Evolutionary conservation across 2,888 invertebrate genomes (phyloP), one percentile per base, ranked within the genome.

Genomic region (Leptinotarsa rubiginosa): DNA sequence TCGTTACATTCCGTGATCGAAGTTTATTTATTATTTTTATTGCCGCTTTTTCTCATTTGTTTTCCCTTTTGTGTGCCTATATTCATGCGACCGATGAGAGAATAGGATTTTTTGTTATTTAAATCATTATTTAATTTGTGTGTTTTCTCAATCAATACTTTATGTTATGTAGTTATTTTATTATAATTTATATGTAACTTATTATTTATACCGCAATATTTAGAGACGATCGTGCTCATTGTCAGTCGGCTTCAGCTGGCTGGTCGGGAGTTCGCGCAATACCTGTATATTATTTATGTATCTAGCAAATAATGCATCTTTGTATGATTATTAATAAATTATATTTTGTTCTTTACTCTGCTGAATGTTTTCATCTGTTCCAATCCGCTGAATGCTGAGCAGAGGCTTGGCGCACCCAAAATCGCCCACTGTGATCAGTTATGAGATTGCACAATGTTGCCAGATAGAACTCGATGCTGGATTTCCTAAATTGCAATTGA

Each of bases 141-240:
- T 84, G 85, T 86, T 86, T 75, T 87, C 87, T 87, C 86, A 87
- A 86, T 85, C 86, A 85, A 86, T 84, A 85, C 85, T 87, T 87
- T 87, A 87, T 87, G 88, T 88, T 88, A 87, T 87, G 84, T 87
- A 87, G 87, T 88, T 87, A 88, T 88, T 87, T 87, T 88, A 87
- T 86, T 86, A 87, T 88, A 87, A 87, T 88, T 88, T 88, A 88
- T 88, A 88, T 88, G 87, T 88, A 88, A 88, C 88, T 88, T 88
- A 88, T 88, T 88, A 87, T 87, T 87, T 88, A 87, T 87, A 84
- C 83, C 83, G 86, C 86, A 87, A 86, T 86, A 87, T 85, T 77
- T 84, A 84, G 83, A 86, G 87, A 87, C 87, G 85, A 86, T 84
- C 85, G 86, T 87, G 86, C 86, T 83, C 83, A 82, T 83, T 84